phyloP scores from a whole-genome alignment of 2,888 invertebrate species.

The Brachynemurus nebulosus region DNA sequence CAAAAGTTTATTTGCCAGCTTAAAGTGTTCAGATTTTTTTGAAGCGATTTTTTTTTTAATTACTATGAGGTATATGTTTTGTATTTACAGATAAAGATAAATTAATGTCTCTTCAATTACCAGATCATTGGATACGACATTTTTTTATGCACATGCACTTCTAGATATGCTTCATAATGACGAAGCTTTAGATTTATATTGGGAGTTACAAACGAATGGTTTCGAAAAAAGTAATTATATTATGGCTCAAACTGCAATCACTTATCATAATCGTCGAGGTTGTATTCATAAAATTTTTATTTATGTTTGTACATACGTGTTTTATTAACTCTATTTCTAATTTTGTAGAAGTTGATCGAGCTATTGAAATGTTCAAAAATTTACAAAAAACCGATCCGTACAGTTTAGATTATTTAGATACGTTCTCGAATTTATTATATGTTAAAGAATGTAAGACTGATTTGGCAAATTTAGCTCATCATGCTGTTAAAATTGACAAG shows the following conservation, averaged over 20 bases:
- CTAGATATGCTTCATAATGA: conserved; percentile 81
- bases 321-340: conserved; percentile 4
- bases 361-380: conserved; percentile 70
- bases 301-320: background rate
- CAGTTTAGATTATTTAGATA: conserved; percentile 89
- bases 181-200: conserved; percentile 75
- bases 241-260: conserved; percentile 82
- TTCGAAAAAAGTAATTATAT: conserved; percentile 82
- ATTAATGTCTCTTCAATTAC: conserved; percentile 47
- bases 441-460: conserved; percentile 87
- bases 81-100: conserved; percentile 45
- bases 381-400: conserved; percentile 82
- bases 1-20: no score
- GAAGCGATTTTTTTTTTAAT: background rate
- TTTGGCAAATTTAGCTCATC: conserved; percentile 84
- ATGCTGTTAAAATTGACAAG: conserved; percentile 87
- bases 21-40: background rate
- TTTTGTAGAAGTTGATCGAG: conserved; percentile 71
- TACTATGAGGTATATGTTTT: no score
- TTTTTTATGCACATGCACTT: conserved; percentile 86
- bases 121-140: conserved; percentile 88
- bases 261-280: conserved; percentile 86
- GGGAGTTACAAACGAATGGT: conserved; percentile 59
- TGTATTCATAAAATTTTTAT: background rate
- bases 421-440: conserved; percentile 90